These are phyloP conservation scores for Trachythela sp. DNA, from an alignment of 64 coral and sea anemone species.

Conservation along the genomic window DNA sequence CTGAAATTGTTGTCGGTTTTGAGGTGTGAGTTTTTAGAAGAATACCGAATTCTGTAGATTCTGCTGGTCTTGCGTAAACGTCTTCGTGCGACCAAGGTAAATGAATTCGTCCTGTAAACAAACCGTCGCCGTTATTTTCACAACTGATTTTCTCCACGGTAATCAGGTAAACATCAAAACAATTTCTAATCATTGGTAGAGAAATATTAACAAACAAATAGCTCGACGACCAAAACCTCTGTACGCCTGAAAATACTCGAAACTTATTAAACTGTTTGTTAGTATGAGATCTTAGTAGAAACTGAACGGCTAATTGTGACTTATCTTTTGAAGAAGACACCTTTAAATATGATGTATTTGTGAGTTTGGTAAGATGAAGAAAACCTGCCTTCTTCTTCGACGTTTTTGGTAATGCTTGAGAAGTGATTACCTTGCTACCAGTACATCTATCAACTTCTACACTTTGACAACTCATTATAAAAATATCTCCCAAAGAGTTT, in stretches of 20 bases:
- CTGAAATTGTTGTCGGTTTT: constrained; percentile 59
- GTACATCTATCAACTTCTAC: background rate
- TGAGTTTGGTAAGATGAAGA: background rate
- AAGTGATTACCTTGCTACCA: background rate
- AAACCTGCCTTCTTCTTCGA: background rate
- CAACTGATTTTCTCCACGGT: constrained; percentile 43
- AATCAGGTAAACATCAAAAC: constrained; percentile 51
- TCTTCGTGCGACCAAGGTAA: constrained; percentile 94
- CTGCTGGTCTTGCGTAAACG: constrained; percentile 45
- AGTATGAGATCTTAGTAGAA: background rate
- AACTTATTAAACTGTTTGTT: background rate
- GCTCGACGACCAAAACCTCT: background rate
- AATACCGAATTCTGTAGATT: constrained; percentile 47
- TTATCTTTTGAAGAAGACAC: background rate
- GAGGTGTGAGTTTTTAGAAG: constrained; percentile 70
- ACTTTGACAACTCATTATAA: background rate
- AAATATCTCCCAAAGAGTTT: background rate
- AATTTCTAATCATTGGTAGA: constrained; percentile 51
- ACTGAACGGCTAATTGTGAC: background rate
- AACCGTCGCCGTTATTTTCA: constrained; percentile 3
- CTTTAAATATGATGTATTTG: background rate
- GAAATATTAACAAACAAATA: background rate
- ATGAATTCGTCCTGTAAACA: constrained; percentile 61
- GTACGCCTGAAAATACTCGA: background rate
- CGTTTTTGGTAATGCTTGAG: background rate